Percentiles rank a stretch among this genome's conserved stretches.
phyloP scores from a whole-genome alignment of 2,113 vertebrate species.

The Tetraodon nigroviridis region DNA sequence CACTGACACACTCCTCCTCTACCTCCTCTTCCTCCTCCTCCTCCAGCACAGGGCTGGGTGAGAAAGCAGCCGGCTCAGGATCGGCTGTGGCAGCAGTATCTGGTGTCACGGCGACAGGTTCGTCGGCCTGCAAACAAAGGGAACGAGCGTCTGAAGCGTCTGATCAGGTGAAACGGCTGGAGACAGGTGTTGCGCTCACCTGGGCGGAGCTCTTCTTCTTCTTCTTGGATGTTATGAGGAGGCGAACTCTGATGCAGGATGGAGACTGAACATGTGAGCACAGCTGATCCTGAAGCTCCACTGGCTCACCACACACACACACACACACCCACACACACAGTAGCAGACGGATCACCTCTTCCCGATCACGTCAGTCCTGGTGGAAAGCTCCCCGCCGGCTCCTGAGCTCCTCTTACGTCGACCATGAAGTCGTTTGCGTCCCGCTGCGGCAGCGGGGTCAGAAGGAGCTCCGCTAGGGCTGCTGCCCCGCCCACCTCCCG shows the following conservation, averaged over 20 bases:
- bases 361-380: conserved; percentile 72
- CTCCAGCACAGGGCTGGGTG: conserved; percentile 19
- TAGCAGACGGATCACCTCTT: conserved; percentile 75
- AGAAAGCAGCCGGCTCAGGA: conserved; percentile 2
- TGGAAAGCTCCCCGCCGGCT: conserved; percentile 56
- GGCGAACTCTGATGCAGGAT: conserved; percentile 59
- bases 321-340: no score
- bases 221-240: conserved; percentile 66
- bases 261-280: neutral
- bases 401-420: conserved; percentile 73
- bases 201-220: conserved; percentile 54
- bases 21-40: conserved; percentile 77
- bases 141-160: neutral
- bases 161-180: neutral
- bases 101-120: neutral
- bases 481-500: conserved; percentile 37
- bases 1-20: conserved; percentile 86
- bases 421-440: conserved; percentile 74
- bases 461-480: conserved; percentile 53
- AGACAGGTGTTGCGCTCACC: conserved; percentile 35
- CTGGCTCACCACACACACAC: no score
- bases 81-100: neutral
- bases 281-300: neutral
- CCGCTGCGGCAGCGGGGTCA: conserved; percentile 32
- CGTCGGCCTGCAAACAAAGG: conserved; percentile 11